phyloP scores from a whole-genome alignment of 2,888 invertebrate genomes.

The Tetragonula carbonaria region DNA sequence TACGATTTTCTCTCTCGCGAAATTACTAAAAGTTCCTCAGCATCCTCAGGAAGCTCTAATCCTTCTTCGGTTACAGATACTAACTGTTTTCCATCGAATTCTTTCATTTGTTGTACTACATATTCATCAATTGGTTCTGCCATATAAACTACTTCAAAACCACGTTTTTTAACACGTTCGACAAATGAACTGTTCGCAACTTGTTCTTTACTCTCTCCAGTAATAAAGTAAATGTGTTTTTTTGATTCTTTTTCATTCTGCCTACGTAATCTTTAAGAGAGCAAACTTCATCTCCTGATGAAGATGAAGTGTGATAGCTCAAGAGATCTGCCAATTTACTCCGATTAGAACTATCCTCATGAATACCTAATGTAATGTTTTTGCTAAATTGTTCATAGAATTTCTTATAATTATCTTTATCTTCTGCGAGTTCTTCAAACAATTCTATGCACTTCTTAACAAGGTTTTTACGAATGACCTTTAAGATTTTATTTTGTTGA shows the following conservation, averaged over 20 bases:
- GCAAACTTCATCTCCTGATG: conserved; percentile 94
- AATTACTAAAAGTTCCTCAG: too few relatives aligned
- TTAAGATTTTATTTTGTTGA: conserved; percentile 99
- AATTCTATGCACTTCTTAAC: conserved; percentile 99
- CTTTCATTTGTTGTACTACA: conserved; percentile 98
- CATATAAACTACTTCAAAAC: conserved; percentile 99
- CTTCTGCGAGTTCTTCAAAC: conserved; percentile 97
- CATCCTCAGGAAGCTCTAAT: conserved; percentile 97
- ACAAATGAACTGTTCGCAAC: conserved; percentile 99
- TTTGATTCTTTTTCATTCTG: conserved; percentile 98
- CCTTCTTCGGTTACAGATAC: conserved; percentile 99
- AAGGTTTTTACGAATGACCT: conserved; percentile 99
- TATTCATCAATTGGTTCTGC: conserved; percentile 99
- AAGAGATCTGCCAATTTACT: conserved; percentile 93
- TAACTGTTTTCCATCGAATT: conserved; percentile 97
- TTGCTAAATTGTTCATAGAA: conserved; percentile 99
- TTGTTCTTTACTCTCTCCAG: conserved; percentile 96
- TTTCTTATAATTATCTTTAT: conserved; percentile 99
- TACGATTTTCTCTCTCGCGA: too few relatives aligned
- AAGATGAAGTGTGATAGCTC: conserved; percentile 96
- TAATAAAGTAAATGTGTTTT: conserved; percentile 99
- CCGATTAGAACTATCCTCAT: conserved; percentile 97
- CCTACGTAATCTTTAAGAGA: conserved; percentile 98
- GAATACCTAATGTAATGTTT: conserved; percentile 98
- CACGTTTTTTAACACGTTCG: conserved; percentile 98